These are phyloP conservation scores for Beroe ovata DNA, from an alignment of 37 sponge, comb jelly and placozoan genomes.

Conservation along the genomic window DNA sequence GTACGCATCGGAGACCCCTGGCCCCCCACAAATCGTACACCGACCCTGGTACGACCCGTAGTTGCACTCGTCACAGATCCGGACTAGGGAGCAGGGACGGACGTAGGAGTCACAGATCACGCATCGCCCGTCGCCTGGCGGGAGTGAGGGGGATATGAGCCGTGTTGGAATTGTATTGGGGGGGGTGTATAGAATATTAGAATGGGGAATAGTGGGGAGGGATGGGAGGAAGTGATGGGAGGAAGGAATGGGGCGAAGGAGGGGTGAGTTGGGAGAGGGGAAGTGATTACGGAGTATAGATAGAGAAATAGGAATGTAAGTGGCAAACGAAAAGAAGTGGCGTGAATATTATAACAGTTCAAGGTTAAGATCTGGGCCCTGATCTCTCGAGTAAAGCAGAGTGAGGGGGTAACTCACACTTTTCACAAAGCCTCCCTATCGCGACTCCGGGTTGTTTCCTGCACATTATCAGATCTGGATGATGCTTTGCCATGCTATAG, in stretches of 20 bases:
- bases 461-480: slow-evolving; percentile 99
- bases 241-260: no score
- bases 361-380: no score
- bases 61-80: slow-evolving; percentile 99
- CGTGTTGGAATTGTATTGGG: no score
- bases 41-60: slow-evolving; percentile 97
- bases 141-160: background rate
- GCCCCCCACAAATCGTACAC: slow-evolving; percentile 98
- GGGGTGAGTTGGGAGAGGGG: no score
- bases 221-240: background rate
- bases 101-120: slow-evolving; percentile 99
- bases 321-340: no score
- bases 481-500: slow-evolving; percentile 99
- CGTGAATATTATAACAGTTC: no score
- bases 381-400: no score
- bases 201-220: no score
- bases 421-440: slow-evolving; percentile 97
- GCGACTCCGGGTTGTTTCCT: slow-evolving; percentile 99
- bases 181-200: no score
- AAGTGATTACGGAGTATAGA: no score
- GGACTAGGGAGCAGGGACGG: slow-evolving; percentile 93
- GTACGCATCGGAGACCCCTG: slow-evolving; percentile 99
- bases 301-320: no score
- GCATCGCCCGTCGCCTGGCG: slow-evolving; percentile 93
- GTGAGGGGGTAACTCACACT: slow-evolving; percentile 96